These are phyloP conservation scores for Leuciscus idus DNA, from an alignment of 2,113 vertebrate genomes.

Conservation along the genomic window DNA sequence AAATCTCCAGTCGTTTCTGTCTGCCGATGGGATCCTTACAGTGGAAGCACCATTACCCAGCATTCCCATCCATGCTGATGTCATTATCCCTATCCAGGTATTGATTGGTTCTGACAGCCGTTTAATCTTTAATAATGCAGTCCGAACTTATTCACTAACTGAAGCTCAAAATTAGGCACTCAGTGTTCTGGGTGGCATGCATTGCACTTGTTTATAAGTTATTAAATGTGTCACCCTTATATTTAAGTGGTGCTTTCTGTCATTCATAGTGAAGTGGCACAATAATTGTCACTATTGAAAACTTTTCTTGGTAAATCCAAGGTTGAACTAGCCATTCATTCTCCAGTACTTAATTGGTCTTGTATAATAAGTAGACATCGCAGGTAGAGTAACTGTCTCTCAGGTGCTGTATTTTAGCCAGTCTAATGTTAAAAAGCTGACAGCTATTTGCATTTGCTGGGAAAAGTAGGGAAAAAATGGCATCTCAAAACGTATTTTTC, in stretches of 20 bases:
- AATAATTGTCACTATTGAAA: neutral
- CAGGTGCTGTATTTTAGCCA: neutral
- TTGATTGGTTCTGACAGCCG: neutral
- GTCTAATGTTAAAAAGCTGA: conserved; percentile 2
- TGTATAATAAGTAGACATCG: neutral
- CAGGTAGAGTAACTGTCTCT: neutral
- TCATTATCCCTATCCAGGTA: conserved; percentile 72
- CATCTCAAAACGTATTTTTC: conserved; percentile 23
- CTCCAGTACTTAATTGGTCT: neutral
- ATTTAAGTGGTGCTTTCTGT: conserved; percentile 1
- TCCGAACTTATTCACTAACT: neutral
- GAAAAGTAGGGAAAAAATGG: neutral
- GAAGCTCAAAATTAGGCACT: conserved; percentile 7
- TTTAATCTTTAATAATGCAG: neutral
- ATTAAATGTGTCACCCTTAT: neutral
- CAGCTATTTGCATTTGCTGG: neutral
- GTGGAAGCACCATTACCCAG: conserved; percentile 71
- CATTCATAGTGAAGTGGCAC: neutral
- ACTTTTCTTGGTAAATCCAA: conserved; percentile 1
- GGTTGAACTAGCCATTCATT: neutral
- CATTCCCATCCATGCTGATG: conserved; percentile 51
- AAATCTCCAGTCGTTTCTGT: conserved; percentile 67
- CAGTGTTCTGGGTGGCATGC: neutral
- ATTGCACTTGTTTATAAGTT: neutral
- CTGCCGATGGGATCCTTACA: conserved; percentile 72